A percentile compares a stretch with the other conserved stretches of the same genome.
phyloP scores from a whole-genome alignment of 2,888 invertebrate species.

The Scaptodrosophila latifasciaeformis region DNA sequence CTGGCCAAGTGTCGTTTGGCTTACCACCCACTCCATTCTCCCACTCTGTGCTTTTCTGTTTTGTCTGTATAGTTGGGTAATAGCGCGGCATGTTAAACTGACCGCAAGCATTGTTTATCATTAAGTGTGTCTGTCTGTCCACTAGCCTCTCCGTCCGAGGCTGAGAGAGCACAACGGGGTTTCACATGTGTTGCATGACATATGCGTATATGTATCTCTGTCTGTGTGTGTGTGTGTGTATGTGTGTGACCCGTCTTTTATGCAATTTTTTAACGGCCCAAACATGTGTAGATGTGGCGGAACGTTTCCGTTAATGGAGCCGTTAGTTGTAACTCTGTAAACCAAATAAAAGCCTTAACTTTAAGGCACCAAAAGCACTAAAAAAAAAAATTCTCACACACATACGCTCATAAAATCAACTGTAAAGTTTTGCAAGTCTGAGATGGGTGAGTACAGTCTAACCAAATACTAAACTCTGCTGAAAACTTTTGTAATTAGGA shows the following conservation, averaged over 20 bases:
- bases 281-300: conserved; percentile 44
- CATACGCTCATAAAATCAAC: conserved; percentile 65
- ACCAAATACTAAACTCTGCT: too few species aligned
- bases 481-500: conserved; percentile 70
- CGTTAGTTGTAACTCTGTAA: conserved; percentile 41
- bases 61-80: conserved; percentile 38
- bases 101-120: conserved; percentile 73
- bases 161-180: neutral
- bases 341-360: conserved; percentile 42
- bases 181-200: conserved; percentile 46
- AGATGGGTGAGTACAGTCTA: too few species aligned
- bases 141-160: neutral
- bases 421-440: conserved; percentile 41
- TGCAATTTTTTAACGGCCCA: conserved; percentile 10
- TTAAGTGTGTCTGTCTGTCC: conserved; percentile 48
- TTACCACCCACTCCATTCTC: neutral
- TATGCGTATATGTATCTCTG: too few species aligned
- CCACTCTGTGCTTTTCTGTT: neutral
- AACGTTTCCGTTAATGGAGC: conserved; percentile 43
- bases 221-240: conserved; percentile 20
- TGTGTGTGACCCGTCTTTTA: conserved; percentile 11
- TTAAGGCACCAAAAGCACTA: conserved; percentile 50
- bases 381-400: conserved; percentile 51
- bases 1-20: conserved; percentile 2
- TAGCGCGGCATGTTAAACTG: conserved; percentile 70